Evolutionary conservation across 2,797 vertebrate genomes (phyloP).

Genomic region (Spondyliosoma cantharus): DNA sequence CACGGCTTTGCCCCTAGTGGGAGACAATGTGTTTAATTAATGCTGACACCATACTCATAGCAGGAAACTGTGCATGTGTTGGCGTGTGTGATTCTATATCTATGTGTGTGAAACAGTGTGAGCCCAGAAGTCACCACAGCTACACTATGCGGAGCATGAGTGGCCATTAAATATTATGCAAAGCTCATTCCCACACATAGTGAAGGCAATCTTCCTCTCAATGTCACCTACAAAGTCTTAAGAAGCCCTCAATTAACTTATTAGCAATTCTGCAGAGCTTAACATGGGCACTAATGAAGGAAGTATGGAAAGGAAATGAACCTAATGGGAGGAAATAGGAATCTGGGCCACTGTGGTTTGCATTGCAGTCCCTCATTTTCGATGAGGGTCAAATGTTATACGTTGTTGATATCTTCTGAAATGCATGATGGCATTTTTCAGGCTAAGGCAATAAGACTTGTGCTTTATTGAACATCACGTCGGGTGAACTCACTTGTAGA

Average conservation of each 20-base stretch:
- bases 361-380: constrained; percentile 6
- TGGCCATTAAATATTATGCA: constrained; percentile 74
- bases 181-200: constrained; percentile 72
- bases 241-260: constrained; percentile 79
- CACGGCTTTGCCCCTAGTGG: constrained; percentile 37
- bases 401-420: constrained; percentile 17
- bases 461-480: constrained; percentile 11
- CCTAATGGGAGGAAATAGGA: constrained; percentile 63
- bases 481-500: constrained; percentile 4
- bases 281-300: constrained; percentile 73
- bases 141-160: constrained; percentile 47
- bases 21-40: constrained; percentile 74
- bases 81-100: constrained; percentile 12
- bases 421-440: constrained; percentile 29
- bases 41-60: constrained; percentile 64
- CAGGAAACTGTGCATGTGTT: constrained; percentile 29
- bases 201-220: constrained; percentile 73
- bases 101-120: constrained; percentile 15
- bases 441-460: constrained; percentile 10
- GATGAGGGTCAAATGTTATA: constrained; percentile 25
- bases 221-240: constrained; percentile 80
- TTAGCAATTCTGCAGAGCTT: constrained; percentile 75
- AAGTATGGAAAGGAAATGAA: constrained; percentile 59
- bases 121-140: constrained; percentile 39
- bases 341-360: constrained; percentile 29